These are phyloP conservation scores for Eulithis prunata DNA, from an alignment of 2,888 invertebrate species.

Conservation along the genomic window DNA sequence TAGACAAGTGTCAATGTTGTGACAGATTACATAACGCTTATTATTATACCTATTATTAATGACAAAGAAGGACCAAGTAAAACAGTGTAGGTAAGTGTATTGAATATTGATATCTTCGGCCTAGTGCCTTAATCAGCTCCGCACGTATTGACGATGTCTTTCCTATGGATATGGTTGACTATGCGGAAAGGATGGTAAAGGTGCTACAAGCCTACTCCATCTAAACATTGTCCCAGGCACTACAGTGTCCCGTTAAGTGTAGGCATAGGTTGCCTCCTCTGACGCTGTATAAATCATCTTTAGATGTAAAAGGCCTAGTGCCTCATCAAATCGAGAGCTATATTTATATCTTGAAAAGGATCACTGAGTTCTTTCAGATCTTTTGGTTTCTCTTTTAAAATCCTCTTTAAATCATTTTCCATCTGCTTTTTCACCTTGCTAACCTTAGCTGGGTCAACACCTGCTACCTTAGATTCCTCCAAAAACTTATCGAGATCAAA, in stretches of 20 bases:
- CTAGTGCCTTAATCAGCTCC: neutral
- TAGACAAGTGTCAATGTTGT: too few relatives aligned
- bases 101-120: neutral
- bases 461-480: neutral
- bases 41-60: too few relatives aligned
- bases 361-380: neutral
- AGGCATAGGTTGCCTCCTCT: too few relatives aligned
- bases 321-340: neutral
- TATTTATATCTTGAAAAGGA: neutral
- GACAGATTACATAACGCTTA: too few relatives aligned
- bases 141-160: too few relatives aligned
- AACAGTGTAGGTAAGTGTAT: too few relatives aligned
- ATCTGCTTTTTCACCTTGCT: neutral
- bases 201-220: too few relatives aligned
- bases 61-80: neutral
- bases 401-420: neutral
- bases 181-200: too few relatives aligned
- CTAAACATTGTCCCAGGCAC: too few relatives aligned
- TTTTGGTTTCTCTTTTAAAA: neutral
- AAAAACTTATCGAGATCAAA: neutral
- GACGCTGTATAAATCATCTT: too few relatives aligned
- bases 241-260: too few relatives aligned
- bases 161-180: too few relatives aligned
- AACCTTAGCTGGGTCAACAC: neutral
- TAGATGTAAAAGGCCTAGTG: neutral